Evolutionary conservation across 1,140 invertebrate genomes (phyloP), one percentile per base, ranked within the genome.

Genomic region (Scaptomyza hsui): DNA sequence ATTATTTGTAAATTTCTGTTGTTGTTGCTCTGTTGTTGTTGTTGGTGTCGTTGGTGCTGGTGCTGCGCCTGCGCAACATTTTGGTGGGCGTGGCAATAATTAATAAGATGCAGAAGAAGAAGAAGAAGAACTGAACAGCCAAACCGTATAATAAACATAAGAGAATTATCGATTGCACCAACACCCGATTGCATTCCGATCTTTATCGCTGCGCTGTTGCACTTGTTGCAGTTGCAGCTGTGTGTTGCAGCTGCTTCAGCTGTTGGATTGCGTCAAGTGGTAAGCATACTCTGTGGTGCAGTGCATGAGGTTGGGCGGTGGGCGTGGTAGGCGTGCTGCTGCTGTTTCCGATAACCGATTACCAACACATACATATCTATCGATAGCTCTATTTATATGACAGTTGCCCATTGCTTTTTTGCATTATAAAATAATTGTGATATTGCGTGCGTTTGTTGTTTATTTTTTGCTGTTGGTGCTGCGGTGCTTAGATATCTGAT

Each of bases 31-130:
- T 72, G 42, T 47, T 75, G 56, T 42, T 75, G 60, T 35, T 72
- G 62, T 29, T 53, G 63, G 9, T 79, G 72, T 51, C 56, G 35
- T 13, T 53, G 42, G 2, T 73, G 70, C 18, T 69, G 64, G 10
- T 85, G 81, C 81, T 85, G 81, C 82, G 82, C 81, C 81, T 86
- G 81, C 81, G 81, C 81, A 86, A 86, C 81, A 78, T 73, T 29
- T 48, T 70, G 44, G 55, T 56, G 49, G 39, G 44, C 65, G 41
- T 74, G 32, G 42, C 78, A 63, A 67, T 55, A 61, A 62, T 37
- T 35, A 19, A 12, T 39, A 51, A 19, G 26, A 29, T 29, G 26
- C 18, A 29, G 24, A 37, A 60, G 42, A 49, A 75, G 47, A 26
- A 45, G 41, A 59, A 26, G 48, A 67, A 5, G 7, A 70, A 63